Evolutionary conservation across 2,113 vertebrate species (phyloP).

Genomic region (Mesoclemmys tuberculata): DNA sequence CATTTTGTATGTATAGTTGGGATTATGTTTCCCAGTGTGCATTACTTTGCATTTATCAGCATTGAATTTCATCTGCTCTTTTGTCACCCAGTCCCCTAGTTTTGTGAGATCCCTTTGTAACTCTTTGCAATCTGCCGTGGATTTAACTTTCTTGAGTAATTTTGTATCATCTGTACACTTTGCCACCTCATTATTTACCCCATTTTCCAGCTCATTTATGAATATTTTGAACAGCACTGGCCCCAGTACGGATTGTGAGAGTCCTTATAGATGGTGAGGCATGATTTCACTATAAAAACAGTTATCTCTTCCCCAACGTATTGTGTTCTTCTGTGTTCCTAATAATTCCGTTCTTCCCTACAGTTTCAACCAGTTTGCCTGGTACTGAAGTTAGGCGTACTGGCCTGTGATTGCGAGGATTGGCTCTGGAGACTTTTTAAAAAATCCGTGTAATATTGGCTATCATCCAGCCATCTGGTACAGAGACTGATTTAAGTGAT

Average conservation of each 20-base stretch:
- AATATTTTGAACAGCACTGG: not conserved
- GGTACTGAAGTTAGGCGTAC: not conserved
- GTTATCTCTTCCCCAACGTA: not conserved
- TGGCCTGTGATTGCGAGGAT: not conserved
- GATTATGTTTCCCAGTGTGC: not conserved
- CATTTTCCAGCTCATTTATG: not conserved
- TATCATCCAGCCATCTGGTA: not conserved
- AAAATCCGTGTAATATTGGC: not conserved
- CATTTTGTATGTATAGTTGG: not conserved
- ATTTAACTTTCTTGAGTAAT: not conserved
- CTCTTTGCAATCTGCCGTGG: not conserved
- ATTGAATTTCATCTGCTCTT: not conserved
- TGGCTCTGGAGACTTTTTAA: not conserved
- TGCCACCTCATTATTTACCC: not conserved
- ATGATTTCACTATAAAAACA: not conserved
- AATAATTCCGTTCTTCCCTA: not conserved
- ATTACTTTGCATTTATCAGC: not conserved
- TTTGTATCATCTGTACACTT: not conserved
- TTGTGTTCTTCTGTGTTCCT: not conserved
- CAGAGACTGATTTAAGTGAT: not conserved
- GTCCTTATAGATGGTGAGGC: not conserved
- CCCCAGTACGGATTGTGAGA: no score
- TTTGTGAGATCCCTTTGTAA: not conserved
- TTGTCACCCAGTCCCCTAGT: not conserved
- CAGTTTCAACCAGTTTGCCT: not conserved